A percentile compares a stretch with the other conserved stretches of the same genome.
phyloP scores from a whole-genome alignment of 2,113 vertebrate genomes.

The Festucalex cinctus region DNA sequence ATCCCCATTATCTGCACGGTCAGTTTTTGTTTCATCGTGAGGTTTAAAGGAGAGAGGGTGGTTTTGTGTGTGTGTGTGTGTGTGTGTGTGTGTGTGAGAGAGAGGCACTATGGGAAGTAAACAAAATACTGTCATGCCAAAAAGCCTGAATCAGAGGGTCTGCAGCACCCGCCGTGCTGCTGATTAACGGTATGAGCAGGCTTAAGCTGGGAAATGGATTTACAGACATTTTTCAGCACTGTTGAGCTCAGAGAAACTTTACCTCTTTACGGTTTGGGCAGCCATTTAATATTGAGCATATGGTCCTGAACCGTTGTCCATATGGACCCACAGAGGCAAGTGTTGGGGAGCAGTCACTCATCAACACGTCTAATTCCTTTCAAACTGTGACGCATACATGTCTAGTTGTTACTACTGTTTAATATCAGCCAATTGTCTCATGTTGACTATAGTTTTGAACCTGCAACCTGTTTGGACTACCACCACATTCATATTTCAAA shows the following conservation, averaged over 20 bases:
- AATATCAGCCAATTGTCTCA: neutral
- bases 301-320: constrained; percentile 38
- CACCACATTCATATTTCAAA: neutral
- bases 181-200: constrained; percentile 34
- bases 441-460: neutral
- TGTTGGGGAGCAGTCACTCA: constrained; percentile 34
- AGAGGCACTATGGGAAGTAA: neutral
- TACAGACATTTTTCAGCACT: constrained; percentile 17
- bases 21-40: neutral
- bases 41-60: neutral
- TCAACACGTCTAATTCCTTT: constrained; percentile 32
- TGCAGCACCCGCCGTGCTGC: constrained; percentile 26
- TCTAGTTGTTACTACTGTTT: too few relatives aligned
- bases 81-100: neutral
- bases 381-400: neutral
- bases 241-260: constrained; percentile 6
- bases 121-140: constrained; percentile 3
- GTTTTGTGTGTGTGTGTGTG: neutral
- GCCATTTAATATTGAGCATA: constrained; percentile 43
- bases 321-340: constrained; percentile 41
- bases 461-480: neutral
- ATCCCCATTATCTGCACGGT: too few relatives aligned
- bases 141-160: constrained; percentile 25
- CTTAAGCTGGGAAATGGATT: constrained; percentile 49
- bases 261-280: constrained; percentile 15